Percentiles rank a stretch among this genome's conserved stretches.
Evolutionary conservation across 2,113 vertebrate genomes (phyloP).

Genomic region (Callocephalon fimbriatum): DNA sequence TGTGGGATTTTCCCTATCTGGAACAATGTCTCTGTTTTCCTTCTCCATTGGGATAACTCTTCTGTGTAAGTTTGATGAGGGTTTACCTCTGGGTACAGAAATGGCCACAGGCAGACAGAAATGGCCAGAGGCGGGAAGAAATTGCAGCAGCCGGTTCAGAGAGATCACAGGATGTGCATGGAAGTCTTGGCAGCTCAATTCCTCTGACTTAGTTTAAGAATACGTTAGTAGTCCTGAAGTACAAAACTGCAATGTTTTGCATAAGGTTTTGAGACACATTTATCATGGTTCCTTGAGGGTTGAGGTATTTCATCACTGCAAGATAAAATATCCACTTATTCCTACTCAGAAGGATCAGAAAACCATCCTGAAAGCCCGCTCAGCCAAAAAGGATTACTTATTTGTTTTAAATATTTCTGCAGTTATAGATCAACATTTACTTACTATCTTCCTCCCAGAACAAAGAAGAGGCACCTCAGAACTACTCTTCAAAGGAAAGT

Average conservation of each 20-base stretch:
- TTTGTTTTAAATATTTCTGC: not conserved
- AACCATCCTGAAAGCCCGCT: not conserved
- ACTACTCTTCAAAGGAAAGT: constrained; percentile 12
- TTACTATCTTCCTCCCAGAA: constrained; percentile 15
- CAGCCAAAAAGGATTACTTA: not conserved
- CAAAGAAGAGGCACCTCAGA: constrained; percentile 26
- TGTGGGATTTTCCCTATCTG: not conserved
- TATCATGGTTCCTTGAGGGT: not conserved
- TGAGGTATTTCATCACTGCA: not conserved
- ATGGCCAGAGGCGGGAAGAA: not conserved
- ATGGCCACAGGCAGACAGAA: not conserved
- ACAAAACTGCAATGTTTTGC: not conserved
- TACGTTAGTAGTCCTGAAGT: not conserved
- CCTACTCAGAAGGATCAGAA: not conserved
- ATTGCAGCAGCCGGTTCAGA: not conserved
- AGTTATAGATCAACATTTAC: not conserved
- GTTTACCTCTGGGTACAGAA: not conserved
- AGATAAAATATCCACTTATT: not conserved
- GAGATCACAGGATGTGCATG: not conserved
- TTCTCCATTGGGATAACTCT: not conserved
- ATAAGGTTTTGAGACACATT: not conserved
- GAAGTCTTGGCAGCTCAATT: not conserved
- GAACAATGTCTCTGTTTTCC: constrained; percentile 4
- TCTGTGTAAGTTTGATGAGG: not conserved
- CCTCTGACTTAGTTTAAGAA: not conserved